These are phyloP conservation scores for Tolmerus cingulatus DNA, from an alignment of 2,888 invertebrate species.

Conservation along the genomic window DNA sequence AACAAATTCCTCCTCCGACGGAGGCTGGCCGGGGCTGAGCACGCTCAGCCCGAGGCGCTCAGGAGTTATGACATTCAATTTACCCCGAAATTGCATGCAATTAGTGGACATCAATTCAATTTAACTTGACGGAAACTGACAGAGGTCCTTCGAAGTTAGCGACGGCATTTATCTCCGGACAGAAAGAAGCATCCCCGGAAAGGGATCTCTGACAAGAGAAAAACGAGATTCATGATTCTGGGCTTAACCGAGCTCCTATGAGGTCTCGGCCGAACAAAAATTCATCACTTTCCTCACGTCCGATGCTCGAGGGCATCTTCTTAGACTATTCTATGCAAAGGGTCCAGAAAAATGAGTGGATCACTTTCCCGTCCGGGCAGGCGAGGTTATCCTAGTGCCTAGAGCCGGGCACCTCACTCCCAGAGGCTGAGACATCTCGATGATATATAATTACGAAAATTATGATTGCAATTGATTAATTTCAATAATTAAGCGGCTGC, in stretches of 20 bases:
- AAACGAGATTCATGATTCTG: background rate
- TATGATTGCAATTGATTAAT: conserved; percentile 40
- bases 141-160: background rate
- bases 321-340: background rate
- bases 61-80: conserved; percentile 1
- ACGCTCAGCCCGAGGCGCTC: background rate
- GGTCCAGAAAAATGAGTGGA: background rate
- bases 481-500: conserved; percentile 37
- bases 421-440: background rate
- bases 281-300: background rate
- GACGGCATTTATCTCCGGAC: background rate
- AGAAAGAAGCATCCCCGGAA: background rate
- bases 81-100: conserved; percentile 8
- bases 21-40: background rate
- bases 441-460: conserved; percentile 37
- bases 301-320: background rate
- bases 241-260: background rate
- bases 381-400: background rate
- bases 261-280: background rate
- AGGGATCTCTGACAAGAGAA: background rate
- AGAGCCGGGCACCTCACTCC: background rate
- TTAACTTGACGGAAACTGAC: conserved; percentile 3
- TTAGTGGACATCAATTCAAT: conserved; percentile 13
- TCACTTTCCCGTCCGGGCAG: background rate
- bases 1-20: background rate